Evolutionary conservation across 1,140 invertebrate species (phyloP), one percentile per base, ranked within the genome.

Genomic region (Aphelenchoides besseyi): DNA sequence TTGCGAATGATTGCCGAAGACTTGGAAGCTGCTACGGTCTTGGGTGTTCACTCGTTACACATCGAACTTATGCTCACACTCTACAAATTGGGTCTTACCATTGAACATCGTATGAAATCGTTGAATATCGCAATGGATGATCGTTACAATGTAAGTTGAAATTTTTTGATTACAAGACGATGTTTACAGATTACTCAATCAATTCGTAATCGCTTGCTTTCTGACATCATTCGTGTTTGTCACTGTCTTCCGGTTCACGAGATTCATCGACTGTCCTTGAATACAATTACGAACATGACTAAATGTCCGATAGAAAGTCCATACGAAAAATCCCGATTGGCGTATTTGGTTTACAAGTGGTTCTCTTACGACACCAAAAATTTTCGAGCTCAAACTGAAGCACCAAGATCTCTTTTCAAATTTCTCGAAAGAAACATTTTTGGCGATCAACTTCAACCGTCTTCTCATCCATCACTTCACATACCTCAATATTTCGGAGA

Each of bases 41-140:
- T 68, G 9, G 66, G 66, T 23, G 32, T 68, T 33, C 32, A 68
- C 55, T 23, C 23, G 26, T 33, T 68, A 9, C 66, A 68, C 52
- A 26, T 28, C 8, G 32, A 30, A 23, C 35, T 68, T 30, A 36
- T 57, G 18, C 16, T 23, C 8, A 54, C 26, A 12, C 53, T 68
- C 37, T 28, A 18, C 23, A 28, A 54, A 18, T 18, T 62, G 35
- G 48, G 32, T 16, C 23, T 57, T 30, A 30, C 48, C n/a, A 29
- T 28, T 18, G 48, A 9, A 3, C 52, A 62, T 33, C 66, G 66
- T 23, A 33, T 68, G 9, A 9, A 29, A 1, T 68, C 23, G 5
- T 33, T 68, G 37, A 68, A 68, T n/a, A 57, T 68, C 32, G 66
- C 66, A 8, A 68, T 28, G 41, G 66, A 68, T 68, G 26, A 23